Conservation (phyloP, 2,113 vertebrate species). For the Dipodomys merriami region DNA sequence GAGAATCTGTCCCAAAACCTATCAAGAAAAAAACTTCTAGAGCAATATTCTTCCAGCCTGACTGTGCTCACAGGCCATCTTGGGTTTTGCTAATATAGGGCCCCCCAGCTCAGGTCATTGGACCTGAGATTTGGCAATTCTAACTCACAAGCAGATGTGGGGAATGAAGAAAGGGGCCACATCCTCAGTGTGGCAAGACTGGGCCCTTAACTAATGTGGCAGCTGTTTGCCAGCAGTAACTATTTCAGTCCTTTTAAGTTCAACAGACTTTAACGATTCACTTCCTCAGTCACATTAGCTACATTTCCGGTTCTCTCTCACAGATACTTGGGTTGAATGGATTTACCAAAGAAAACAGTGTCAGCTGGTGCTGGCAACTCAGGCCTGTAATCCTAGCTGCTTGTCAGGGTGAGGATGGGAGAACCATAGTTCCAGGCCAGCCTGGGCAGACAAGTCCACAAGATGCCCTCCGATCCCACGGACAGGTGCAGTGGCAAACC, state of each 20-base stretch:
- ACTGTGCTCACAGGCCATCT: neutral
- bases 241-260: neutral
- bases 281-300: neutral
- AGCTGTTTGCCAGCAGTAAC: neutral
- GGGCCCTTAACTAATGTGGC: accelerated
- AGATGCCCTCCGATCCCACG: no score
- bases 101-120: neutral
- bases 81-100: neutral
- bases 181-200: neutral
- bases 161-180: no score
- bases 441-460: no score
- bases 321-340: neutral
- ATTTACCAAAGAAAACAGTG: neutral
- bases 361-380: no score
- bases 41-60: neutral
- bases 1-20: no score
- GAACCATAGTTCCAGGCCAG: no score
- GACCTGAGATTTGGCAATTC: neutral
- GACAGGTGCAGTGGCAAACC: no score
- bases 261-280: neutral
- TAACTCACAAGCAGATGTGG: neutral
- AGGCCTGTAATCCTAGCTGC: no score
- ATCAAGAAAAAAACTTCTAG: neutral
- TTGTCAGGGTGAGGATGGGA: no score
- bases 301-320: neutral